phyloP scores from a whole-genome alignment of 2,113 vertebrate species.

The Crotalus viridis region DNA sequence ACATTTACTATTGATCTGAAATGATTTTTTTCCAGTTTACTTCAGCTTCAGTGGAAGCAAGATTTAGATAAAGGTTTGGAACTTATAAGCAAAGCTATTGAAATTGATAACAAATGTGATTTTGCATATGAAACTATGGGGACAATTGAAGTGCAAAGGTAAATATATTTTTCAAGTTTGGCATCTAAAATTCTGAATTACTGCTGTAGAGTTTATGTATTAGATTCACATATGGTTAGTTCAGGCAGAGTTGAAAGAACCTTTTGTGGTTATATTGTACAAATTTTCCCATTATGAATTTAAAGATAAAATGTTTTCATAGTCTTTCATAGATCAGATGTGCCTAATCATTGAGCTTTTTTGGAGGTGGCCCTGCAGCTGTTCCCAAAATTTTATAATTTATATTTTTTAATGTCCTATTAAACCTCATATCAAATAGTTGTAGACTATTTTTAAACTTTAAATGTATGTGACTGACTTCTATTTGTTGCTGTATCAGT shows the following conservation, averaged over 20 bases:
- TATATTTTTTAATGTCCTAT: background rate
- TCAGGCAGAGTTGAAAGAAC: background rate
- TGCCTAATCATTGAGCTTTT: background rate
- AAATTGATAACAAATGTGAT: constrained; percentile 99
- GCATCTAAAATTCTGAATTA: constrained; percentile 10
- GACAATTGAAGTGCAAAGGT: constrained; percentile 99
- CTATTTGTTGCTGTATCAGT: fast-evolving
- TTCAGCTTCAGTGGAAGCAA: constrained; percentile 99
- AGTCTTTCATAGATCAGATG: background rate
- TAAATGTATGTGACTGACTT: background rate
- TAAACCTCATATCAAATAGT: background rate
- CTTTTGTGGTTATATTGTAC: background rate
- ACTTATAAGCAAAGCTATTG: constrained; percentile 97
- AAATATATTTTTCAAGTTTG: constrained; percentile 36
- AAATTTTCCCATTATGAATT: background rate
- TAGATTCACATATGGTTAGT: background rate
- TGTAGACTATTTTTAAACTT: background rate
- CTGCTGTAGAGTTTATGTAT: background rate
- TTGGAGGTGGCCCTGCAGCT: background rate
- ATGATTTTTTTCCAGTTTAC: constrained; percentile 77
- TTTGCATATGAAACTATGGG: constrained; percentile 99
- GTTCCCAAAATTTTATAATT: background rate
- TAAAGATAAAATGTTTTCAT: background rate
- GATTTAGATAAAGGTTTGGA: constrained; percentile 95
- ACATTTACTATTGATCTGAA: constrained; percentile 15